Evolutionary conservation across 2,888 invertebrate genomes (phyloP), one percentile per base, ranked within the genome.

Genomic region (Thyatira batis): DNA sequence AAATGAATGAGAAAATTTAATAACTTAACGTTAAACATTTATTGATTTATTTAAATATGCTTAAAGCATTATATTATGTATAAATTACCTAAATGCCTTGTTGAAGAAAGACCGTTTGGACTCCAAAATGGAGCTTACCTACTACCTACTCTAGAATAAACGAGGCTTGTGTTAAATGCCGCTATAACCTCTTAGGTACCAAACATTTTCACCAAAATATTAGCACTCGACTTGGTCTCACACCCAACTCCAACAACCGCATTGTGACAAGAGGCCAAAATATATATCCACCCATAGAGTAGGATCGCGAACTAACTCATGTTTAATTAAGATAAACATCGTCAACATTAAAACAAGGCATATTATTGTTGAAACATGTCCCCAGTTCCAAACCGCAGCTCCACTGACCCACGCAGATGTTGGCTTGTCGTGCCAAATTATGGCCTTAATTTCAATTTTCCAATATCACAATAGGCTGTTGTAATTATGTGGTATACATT

Each of bases 241-340:
- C 3, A 13, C 1, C n/a, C n/a, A n/a, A n/a, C n/a, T n/a, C n/a
- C n/a, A n/a, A n/a, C n/a, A n/a, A 49, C 50, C 28, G 39, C 52
- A 53, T 51, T 8, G 17, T 39, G 39, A 60, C 55, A 61, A 17
- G 39, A 39, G 39, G 39, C 39, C 39, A 39, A 39, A 55, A 57
- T 57, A 55, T 55, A 55, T 54, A 55, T 52, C 53, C 56, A 55
- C 50, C 60, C 50, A 49, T 61, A 55, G 43, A 62, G 53, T 60
- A 58, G 52, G 58, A 62, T 58, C 61, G 57, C 60, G 50, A 63
- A 75, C 71, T 73, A 76, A 85, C 75, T 80, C 75, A 78, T 81
- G 79, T 84, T 84, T 83, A 85, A 86, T 84, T 81, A 80, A 84
- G 86, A 87, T 84, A 80, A 80, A 86, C 79, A 73, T 58, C 63